Percentiles rank a stretch among this genome's conserved stretches.
Conservation (phyloP, 1,140 invertebrate species). For the Camponotus floridanus region DNA sequence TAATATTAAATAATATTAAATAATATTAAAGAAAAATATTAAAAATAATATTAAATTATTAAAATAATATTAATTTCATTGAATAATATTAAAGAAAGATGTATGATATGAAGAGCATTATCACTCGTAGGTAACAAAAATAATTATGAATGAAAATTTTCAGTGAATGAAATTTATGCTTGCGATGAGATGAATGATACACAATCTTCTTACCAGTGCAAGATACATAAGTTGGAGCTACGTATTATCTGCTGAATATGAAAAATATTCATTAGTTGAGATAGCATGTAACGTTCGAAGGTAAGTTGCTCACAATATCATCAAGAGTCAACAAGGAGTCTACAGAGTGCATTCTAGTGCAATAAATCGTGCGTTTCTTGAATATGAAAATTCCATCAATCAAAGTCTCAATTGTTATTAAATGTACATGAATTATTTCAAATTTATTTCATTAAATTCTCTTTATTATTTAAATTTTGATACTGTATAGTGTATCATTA, state of each 20-base stretch:
- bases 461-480: neutral
- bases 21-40: no score
- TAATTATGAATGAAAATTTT: neutral
- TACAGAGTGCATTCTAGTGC: conserved; percentile 21
- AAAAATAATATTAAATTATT: no score
- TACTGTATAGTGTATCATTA: neutral
- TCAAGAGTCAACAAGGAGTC: neutral
- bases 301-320: conserved; percentile 10
- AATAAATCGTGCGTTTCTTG: neutral
- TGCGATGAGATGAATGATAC: neutral
- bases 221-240: neutral
- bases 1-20: neutral
- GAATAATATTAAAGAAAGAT: neutral
- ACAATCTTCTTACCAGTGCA: neutral
- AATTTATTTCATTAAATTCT: neutral
- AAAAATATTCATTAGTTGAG: neutral
- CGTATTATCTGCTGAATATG: neutral
- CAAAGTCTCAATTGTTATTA: neutral
- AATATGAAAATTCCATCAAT: neutral
- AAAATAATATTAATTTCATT: no score
- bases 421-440: neutral
- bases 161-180: neutral
- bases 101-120: neutral
- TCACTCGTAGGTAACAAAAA: neutral
- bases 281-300: neutral